Base-by-base conservation (phyloP, 37 sponge, comb jelly and placozoan genomes). In the Spongilla lacustris region DNA sequence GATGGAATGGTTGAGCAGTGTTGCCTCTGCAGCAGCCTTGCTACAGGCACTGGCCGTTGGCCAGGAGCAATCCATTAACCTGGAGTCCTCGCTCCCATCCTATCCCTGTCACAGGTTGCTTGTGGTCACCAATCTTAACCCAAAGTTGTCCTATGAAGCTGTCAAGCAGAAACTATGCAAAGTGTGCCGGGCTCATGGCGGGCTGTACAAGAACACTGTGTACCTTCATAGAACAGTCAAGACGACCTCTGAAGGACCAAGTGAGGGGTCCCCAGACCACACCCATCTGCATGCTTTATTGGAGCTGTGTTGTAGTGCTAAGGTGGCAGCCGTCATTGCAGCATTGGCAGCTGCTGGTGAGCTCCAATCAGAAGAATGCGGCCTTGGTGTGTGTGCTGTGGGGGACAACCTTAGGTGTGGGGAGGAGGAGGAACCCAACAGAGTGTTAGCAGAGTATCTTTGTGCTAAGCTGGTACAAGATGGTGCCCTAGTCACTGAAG, bases 81-180 rank as follows among this genome's bases (percentile, higher is more conserved):
- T 69, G 24, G 68, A 69, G 23, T 28, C 26, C 23, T 81, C 82
- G 1, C 80, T 75, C 13, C 85, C 81, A 8, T 66, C 28, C 0
- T 35, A 87, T 6, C 88, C 86, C 1, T 33, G 73, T 48, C 79
- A 86, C 2, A 80, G 93, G 26, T 79, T 97, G 50, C 69, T 97
- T 1, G 95, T 97, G 21, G 72, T 97, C 34, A 91, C 91, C 11
- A 87, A 89, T 26, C 68, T 97, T 31, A 24, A 80, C 32, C 74
- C 88, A 19, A 66, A 76, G 26, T 74, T 92, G 33, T n/a, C 35
- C 30, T 22, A 68, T 12, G 91, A 83, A 24, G 75, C 35, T 14
- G 66, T 82, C 13, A 37, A 73, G 67, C 27, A 34, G 32, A 75
- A 67, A 4, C 76, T 95, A 12, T 75, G 50, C 30, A 78, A 74